Conservation (phyloP, 2,797 vertebrate species). For the Trachurus trachurus region DNA sequence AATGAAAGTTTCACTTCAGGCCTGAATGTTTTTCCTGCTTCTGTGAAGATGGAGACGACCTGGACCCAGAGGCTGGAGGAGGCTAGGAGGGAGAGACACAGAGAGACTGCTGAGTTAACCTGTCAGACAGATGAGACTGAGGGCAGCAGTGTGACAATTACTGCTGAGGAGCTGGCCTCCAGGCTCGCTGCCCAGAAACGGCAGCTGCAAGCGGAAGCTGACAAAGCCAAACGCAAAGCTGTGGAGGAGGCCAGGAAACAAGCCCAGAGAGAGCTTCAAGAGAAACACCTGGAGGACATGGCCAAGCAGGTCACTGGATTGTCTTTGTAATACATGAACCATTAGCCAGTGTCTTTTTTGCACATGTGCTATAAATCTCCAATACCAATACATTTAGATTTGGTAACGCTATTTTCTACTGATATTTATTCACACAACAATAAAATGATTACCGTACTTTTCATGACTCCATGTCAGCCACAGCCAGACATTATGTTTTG, state of each 20-base stretch:
- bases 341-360: neutral
- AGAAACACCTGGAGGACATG: conserved; percentile 87
- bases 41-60: conserved; percentile 84
- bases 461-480: too few species aligned
- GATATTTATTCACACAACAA: too few species aligned
- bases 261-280: conserved; percentile 82
- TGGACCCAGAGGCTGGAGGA: conserved; percentile 88
- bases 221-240: conserved; percentile 72
- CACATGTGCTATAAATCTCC: neutral
- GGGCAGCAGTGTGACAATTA: conserved; percentile 39
- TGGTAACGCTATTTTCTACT: neutral
- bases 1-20: neutral
- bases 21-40: conserved; percentile 4
- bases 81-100: conserved; percentile 58
- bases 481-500: too few species aligned
- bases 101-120: conserved; percentile 72
- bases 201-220: conserved; percentile 81
- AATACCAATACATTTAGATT: neutral
- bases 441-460: too few species aligned
- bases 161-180: conserved; percentile 76
- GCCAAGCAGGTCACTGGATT: conserved; percentile 74
- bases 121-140: conserved; percentile 86
- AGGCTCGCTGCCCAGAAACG: conserved; percentile 79
- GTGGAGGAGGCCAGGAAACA: conserved; percentile 84
- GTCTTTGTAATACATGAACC: neutral